Conservation (phyloP, 2,113 vertebrate species). For the Salminus brasiliensis region DNA sequence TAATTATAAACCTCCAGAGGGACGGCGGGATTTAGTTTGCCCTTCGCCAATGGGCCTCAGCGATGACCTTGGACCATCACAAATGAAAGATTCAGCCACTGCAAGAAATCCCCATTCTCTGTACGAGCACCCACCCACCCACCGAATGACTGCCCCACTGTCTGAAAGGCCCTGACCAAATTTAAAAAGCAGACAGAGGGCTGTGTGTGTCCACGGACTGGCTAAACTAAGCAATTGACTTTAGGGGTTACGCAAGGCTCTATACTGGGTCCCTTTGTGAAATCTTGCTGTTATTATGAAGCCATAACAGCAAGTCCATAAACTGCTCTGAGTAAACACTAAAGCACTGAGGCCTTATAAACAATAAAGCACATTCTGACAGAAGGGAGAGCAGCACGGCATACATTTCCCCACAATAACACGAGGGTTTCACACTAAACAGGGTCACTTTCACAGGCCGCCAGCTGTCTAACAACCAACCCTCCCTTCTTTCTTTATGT, state of each 20-base stretch:
- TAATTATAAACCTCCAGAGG: slow-evolving; percentile 39
- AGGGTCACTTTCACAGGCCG: slow-evolving; percentile 3
- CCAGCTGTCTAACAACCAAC: slow-evolving; percentile 19
- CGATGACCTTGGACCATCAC: slow-evolving; percentile 19
- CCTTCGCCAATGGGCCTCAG: not conserved
- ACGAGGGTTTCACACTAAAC: slow-evolving; percentile 25
- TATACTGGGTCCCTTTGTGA: slow-evolving; percentile 20
- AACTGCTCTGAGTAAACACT: slow-evolving; percentile 33
- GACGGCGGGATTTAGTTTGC: slow-evolving; percentile 20
- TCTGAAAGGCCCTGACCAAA: slow-evolving; percentile 16
- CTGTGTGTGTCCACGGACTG: not conserved
- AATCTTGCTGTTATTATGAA: slow-evolving; percentile 12
- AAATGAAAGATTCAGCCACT: not conserved
- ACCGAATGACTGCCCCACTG: not conserved
- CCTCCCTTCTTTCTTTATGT: not conserved
- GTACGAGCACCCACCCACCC: too few relatives aligned
- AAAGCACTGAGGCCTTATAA: slow-evolving; percentile 28
- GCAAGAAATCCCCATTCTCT: slow-evolving; percentile 27
- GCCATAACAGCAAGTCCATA: slow-evolving; percentile 13
- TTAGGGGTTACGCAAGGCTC: slow-evolving; percentile 23
- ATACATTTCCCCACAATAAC: slow-evolving; percentile 23
- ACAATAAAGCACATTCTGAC: slow-evolving; percentile 19
- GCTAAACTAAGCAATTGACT: slow-evolving; percentile 6
- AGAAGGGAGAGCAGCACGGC: slow-evolving; percentile 8
- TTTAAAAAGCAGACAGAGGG: slow-evolving; percentile 9